Percentiles rank a stretch among this genome's conserved stretches.
phyloP scores from a whole-genome alignment of 2,113 vertebrate genomes.

The Pampusana beccarii region DNA sequence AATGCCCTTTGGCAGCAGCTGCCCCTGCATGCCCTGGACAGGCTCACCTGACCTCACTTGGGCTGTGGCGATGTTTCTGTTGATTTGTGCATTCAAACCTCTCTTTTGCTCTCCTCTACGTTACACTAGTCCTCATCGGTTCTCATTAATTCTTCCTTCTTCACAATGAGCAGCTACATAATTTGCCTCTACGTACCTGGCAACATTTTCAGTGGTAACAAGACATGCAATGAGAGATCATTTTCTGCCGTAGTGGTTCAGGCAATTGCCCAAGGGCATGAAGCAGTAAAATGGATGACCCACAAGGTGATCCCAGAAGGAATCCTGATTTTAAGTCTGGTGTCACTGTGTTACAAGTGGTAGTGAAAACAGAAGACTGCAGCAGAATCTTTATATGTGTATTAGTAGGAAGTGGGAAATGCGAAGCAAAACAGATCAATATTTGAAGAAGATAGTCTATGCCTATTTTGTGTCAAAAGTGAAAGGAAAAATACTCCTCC shows the following conservation, averaged over 20 bases:
- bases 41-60: neutral
- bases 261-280: neutral
- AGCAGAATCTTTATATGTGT: neutral
- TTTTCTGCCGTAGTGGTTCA: neutral
- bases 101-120: neutral
- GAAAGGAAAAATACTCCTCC: neutral
- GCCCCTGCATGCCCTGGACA: neutral
- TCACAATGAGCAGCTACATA: neutral
- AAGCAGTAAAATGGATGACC: neutral
- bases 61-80: neutral
- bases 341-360: neutral
- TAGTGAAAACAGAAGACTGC: neutral
- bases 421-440: neutral
- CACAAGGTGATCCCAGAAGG: neutral
- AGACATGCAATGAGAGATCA: neutral
- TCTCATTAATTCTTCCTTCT: neutral
- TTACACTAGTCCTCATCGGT: neutral
- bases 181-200: neutral
- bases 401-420: neutral
- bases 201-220: neutral
- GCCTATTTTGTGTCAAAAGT: neutral
- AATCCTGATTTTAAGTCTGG: neutral
- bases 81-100: neutral
- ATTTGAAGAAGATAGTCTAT: neutral
- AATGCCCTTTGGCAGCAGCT: neutral